Evolutionary conservation across 2,797 vertebrate genomes (phyloP).

Genomic region (Parambassis ranga): DNA sequence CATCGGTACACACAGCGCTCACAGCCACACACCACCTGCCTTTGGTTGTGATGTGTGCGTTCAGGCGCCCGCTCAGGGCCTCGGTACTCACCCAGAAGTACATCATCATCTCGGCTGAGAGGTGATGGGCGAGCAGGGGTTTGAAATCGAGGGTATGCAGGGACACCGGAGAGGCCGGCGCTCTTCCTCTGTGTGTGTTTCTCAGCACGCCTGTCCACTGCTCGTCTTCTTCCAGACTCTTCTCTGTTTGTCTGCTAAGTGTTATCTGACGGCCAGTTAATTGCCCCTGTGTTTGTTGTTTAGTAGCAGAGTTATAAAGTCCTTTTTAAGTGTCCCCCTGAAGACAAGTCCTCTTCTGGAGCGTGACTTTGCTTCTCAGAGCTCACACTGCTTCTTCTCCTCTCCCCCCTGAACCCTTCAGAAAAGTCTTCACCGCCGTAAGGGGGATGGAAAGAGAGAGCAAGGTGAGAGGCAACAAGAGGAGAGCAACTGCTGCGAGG

Average conservation of each 20-base stretch:
- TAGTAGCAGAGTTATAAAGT: constrained; percentile 39
- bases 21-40: background rate
- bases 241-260: constrained; percentile 17
- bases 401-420: constrained; percentile 37
- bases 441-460: constrained; percentile 18
- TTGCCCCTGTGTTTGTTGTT: constrained; percentile 38
- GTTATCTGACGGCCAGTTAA: constrained; percentile 21
- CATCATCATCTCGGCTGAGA: constrained; percentile 73
- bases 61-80: constrained; percentile 22
- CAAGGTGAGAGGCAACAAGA: constrained; percentile 8
- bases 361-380: constrained; percentile 37
- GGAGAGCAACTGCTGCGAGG: constrained; percentile 35
- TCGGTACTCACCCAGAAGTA: constrained; percentile 75
- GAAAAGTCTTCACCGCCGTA: constrained; percentile 36
- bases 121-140: constrained; percentile 31
- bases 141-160: constrained; percentile 36
- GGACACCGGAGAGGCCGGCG: constrained; percentile 40
- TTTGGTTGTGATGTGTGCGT: background rate
- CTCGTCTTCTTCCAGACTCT: constrained; percentile 30
- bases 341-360: constrained; percentile 37
- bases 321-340: constrained; percentile 38
- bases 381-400: constrained; percentile 38
- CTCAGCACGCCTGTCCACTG: constrained; percentile 3
- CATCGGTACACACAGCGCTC: background rate
- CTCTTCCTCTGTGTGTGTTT: constrained; percentile 32